Conservation (phyloP, 2,888 invertebrate genomes). For the Onthophagus sagittarius region DNA sequence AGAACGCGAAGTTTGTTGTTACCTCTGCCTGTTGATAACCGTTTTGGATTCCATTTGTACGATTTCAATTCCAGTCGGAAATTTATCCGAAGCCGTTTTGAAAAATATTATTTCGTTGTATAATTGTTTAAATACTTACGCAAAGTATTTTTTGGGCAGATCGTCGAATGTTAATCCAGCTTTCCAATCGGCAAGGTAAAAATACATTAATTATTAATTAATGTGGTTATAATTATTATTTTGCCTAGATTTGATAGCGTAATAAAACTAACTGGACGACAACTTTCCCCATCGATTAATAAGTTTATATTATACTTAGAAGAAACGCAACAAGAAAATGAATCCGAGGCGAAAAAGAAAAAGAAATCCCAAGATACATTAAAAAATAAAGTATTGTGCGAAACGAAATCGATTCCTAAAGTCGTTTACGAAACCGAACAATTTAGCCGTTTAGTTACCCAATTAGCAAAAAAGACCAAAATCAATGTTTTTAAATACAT, state of each 20-base stretch:
- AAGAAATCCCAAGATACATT: slow-evolving; percentile 41
- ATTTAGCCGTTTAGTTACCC: slow-evolving; percentile 57
- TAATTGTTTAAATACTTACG: slow-evolving; percentile 53
- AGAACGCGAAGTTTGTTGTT: slow-evolving; percentile 57
- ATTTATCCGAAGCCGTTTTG: slow-evolving; percentile 54
- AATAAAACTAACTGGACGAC: slow-evolving; percentile 58
- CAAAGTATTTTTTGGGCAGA: slow-evolving; percentile 57
- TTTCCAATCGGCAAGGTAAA: slow-evolving; percentile 53
- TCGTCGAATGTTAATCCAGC: slow-evolving; percentile 50
- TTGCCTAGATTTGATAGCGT: slow-evolving; percentile 54
- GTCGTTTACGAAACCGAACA: slow-evolving; percentile 63
- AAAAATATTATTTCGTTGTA: slow-evolving; percentile 56
- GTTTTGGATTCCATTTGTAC: slow-evolving; percentile 53
- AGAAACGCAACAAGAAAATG: slow-evolving; percentile 48
- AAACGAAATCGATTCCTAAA: slow-evolving; percentile 62
- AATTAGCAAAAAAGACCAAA: slow-evolving; percentile 59
- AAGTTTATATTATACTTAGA: slow-evolving; percentile 58
- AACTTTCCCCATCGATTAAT: slow-evolving; percentile 55
- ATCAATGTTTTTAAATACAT: slow-evolving; percentile 55
- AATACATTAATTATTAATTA: slow-evolving; percentile 5
- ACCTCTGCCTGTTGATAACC: slow-evolving; percentile 54
- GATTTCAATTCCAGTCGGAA: slow-evolving; percentile 52
- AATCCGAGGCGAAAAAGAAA: slow-evolving; percentile 33
- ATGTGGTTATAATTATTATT: background rate
- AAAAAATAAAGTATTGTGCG: slow-evolving; percentile 55